These are phyloP conservation scores for Bradypodion ventrale DNA, from an alignment of 2,797 vertebrate species.

Conservation along the genomic window DNA sequence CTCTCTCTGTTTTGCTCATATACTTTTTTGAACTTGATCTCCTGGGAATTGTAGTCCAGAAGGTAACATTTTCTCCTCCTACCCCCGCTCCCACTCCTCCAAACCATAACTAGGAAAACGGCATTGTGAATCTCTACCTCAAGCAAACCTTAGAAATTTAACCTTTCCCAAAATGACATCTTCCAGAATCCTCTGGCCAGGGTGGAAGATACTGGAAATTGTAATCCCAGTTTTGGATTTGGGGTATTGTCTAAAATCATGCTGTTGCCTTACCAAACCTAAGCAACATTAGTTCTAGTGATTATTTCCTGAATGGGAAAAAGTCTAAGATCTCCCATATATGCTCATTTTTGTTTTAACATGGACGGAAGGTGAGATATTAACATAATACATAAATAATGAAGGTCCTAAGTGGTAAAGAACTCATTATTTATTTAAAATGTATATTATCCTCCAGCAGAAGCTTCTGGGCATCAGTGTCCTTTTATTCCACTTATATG, in stretches of 20 bases:
- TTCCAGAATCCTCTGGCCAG: background rate
- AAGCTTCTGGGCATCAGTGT: background rate
- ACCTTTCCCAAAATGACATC: too few relatives aligned
- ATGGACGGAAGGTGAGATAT: background rate
- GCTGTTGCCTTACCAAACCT: background rate
- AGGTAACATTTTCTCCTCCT: too few relatives aligned
- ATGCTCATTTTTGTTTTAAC: background rate
- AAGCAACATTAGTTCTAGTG: background rate
- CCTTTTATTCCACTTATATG: background rate
- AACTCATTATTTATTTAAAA: background rate
- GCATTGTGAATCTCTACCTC: too few relatives aligned
- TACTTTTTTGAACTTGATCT: too few relatives aligned
- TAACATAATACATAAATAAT: background rate
- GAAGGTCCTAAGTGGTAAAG: slow-evolving; percentile 4
- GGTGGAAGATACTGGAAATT: too few relatives aligned
- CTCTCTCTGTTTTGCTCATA: too few relatives aligned
- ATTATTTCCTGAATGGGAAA: background rate
- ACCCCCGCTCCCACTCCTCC: too few relatives aligned
- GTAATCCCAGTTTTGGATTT: too few relatives aligned
- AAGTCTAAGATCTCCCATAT: too few relatives aligned
- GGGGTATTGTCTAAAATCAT: background rate
- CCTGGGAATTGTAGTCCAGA: too few relatives aligned
- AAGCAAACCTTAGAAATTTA: too few relatives aligned
- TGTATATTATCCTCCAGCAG: background rate
- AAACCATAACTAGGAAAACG: too few relatives aligned